Evolutionary conservation across 2,797 vertebrate species (phyloP).

Genomic region (Liparis tanakae): DNA sequence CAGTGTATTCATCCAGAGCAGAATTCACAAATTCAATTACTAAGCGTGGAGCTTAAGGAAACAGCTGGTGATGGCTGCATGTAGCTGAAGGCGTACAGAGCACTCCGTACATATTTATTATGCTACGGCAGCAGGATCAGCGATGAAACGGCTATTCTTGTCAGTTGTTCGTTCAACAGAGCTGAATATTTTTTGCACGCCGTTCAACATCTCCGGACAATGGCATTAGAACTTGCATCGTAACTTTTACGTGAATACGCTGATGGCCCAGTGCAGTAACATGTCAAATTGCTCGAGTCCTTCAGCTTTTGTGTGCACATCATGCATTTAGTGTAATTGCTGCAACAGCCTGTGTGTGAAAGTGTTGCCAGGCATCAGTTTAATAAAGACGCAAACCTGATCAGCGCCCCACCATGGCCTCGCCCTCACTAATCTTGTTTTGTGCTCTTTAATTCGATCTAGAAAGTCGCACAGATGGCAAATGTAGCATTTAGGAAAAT

Average conservation of each 20-base stretch:
- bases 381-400: conserved; percentile 63
- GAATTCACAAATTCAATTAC: conserved; percentile 69
- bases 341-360: conserved; percentile 47
- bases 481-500: not conserved
- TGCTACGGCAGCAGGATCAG: conserved; percentile 31
- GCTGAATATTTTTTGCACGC: conserved; percentile 20
- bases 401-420: conserved; percentile 18
- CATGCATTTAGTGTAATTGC: conserved; percentile 35
- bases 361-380: conserved; percentile 61
- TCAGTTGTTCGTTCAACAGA: conserved; percentile 40
- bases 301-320: conserved; percentile 31
- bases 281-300: conserved; percentile 13
- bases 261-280: conserved; percentile 21
- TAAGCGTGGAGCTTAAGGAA: conserved; percentile 41
- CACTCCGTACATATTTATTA: conserved; percentile 56
- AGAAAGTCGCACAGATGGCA: conserved; percentile 16
- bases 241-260: conserved; percentile 32
- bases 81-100: conserved; percentile 60
- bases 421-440: conserved; percentile 61
- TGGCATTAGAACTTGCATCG: conserved; percentile 6
- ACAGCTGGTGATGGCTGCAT: conserved; percentile 62
- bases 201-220: conserved; percentile 31
- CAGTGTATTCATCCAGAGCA: conserved; percentile 45
- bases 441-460: conserved; percentile 57
- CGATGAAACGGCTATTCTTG: conserved; percentile 43